A percentile compares a stretch with the other conserved stretches of the same genome.
phyloP scores from a whole-genome alignment of 2,888 invertebrate species.

The Slavum lentiscoides region DNA sequence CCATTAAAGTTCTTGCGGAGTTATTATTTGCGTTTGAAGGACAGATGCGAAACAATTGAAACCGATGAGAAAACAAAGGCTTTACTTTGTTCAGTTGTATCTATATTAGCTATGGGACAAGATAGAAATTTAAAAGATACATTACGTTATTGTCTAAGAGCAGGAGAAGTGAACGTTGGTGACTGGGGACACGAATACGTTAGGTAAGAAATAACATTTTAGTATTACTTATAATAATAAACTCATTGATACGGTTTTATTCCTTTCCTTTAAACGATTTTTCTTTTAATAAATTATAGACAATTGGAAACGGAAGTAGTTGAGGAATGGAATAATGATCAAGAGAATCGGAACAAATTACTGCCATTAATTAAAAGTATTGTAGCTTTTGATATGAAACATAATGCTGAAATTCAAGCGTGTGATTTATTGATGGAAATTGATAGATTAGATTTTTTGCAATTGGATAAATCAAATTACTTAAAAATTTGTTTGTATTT shows the following conservation, averaged over 20 bases:
- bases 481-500: conserved; percentile 91
- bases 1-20: conserved; percentile 93
- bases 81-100: conserved; percentile 92
- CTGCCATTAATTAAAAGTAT: conserved; percentile 82
- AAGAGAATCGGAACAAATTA: conserved; percentile 64
- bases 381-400: conserved; percentile 91
- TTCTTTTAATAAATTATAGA: conserved; percentile 61
- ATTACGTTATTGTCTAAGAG: conserved; percentile 83
- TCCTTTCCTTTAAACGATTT: not conserved
- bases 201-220: conserved; percentile 62
- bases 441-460: conserved; percentile 82
- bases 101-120: conserved; percentile 85
- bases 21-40: conserved; percentile 86
- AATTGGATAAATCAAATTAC: conserved; percentile 86
- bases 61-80: conserved; percentile 75
- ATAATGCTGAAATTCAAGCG: conserved; percentile 98
- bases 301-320: conserved; percentile 90
- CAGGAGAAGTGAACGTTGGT: conserved; percentile 82
- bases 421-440: conserved; percentile 98
- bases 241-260: not conserved
- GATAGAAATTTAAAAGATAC: conserved; percentile 73
- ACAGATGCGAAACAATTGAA: conserved; percentile 78
- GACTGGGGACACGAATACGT: conserved; percentile 99
- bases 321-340: conserved; percentile 73
- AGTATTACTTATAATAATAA: not conserved